These are phyloP conservation scores for Papilio aristodemus DNA, from an alignment of 1,140 invertebrate species.

Conservation along the genomic window DNA sequence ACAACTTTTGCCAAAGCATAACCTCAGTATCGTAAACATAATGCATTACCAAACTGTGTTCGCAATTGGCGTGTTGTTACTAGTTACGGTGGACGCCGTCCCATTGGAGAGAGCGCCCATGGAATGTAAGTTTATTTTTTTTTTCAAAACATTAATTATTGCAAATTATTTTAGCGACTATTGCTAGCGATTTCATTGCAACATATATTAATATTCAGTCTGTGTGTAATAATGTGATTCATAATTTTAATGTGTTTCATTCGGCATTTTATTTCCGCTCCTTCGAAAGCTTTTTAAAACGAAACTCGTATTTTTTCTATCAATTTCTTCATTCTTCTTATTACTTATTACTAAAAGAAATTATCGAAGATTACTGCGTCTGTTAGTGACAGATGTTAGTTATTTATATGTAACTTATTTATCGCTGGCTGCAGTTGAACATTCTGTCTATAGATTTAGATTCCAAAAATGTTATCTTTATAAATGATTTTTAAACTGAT, in stretches of 20 bases:
- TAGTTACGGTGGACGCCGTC: conserved; percentile 17
- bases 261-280: not conserved
- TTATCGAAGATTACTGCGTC: not conserved
- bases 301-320: not conserved
- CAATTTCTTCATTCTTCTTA: not conserved
- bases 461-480: not conserved
- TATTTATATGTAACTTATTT: no score
- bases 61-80: conserved; percentile 36
- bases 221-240: not conserved
- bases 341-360: not conserved
- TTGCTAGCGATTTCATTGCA: conserved; percentile 1
- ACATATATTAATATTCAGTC: not conserved
- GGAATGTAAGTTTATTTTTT: conserved; percentile 37
- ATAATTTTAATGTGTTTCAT: not conserved
- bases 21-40: conserved; percentile 28
- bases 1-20: conserved; percentile 8
- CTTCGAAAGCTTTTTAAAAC: not conserved
- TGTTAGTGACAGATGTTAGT: no score
- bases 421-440: not conserved
- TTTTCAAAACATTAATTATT: not conserved
- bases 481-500: conserved; percentile 9
- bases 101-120: conserved; percentile 31
- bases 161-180: not conserved
- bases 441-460: not conserved
- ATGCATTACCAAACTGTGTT: conserved; percentile 44